Evolutionary conservation across 37 sponge, comb jelly and placozoan species (phyloP).

Genomic region (Dysidea cf. avara): DNA sequence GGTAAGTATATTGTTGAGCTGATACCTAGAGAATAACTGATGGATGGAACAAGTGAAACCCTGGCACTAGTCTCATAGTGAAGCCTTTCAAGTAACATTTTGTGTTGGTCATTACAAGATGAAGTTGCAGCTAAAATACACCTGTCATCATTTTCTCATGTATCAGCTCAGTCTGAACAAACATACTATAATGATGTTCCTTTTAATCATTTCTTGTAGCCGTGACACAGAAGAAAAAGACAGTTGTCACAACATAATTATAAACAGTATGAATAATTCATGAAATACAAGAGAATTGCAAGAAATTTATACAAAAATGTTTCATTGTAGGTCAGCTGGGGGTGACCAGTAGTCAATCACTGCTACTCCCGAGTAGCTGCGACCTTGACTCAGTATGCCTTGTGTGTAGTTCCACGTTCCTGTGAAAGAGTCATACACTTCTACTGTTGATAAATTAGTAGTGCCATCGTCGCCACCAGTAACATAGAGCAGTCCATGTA

Average conservation of each 20-base stretch:
- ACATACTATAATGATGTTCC: no score
- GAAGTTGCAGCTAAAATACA: no score
- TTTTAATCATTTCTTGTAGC: neutral
- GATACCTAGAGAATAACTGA: no score
- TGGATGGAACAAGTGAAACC: no score
- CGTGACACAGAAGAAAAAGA: constrained; percentile 9
- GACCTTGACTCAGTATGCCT: constrained; percentile 57
- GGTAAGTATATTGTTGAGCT: no score
- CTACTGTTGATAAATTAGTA: constrained; percentile 76
- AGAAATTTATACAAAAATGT: no score
- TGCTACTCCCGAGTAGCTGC: constrained; percentile 87
- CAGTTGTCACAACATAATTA: constrained; percentile 8
- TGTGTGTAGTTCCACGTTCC: constrained; percentile 65
- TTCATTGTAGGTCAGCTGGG: neutral
- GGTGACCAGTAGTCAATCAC: constrained; percentile 30
- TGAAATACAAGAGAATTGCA: no score
- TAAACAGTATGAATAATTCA: constrained; percentile 1
- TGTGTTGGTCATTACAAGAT: no score
- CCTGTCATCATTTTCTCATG: no score
- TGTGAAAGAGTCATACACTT: constrained; percentile 70
- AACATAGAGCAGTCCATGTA: constrained; percentile 83
- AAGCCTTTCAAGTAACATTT: no score
- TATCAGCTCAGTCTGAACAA: no score
- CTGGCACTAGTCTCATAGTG: no score
- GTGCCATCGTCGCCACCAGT: constrained; percentile 91